Base-by-base conservation (phyloP, 2,113 vertebrate genomes). In the Hassar affinis region DNA sequence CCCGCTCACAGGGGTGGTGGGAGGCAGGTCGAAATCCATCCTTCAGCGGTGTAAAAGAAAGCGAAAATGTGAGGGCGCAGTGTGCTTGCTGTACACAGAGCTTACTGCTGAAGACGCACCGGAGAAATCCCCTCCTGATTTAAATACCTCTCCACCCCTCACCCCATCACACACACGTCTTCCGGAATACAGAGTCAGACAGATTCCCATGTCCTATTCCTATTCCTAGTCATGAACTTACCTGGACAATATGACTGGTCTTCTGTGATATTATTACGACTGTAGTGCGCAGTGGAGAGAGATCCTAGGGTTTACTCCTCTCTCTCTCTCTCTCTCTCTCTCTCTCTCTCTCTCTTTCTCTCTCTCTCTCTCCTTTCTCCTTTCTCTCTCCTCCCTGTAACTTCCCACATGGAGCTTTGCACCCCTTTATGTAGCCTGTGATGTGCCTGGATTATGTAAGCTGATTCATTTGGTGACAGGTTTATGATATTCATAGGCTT, bases 1-100 rank as follows among this genome's bases (percentile, higher is more conserved):
- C 20, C 89, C 91, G 35, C 81, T 88, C 80, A 78, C 56, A 9
- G 91, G 86, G 10, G 90, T 49, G 38, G 84, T 87, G 69, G 89
- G 81, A 42, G 91, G 91, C 78, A 92, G 80, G 35, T 93, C 87
- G 79, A 93, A 93, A 84, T 94, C 93, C 93, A 94, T 94, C 83
- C 72, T 45, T 61, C 25, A 42, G 51, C 30, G 81, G 6, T 9
- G 90, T 89, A 57, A 85, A 62, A 25, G 2, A 82, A 59, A n/a
- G 20, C 62, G 38, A 47, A 59, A 14, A 47, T 0, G 1, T 30
- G n/a, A 30, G 2, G 17, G 2, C 6, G 17, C 20, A 10, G 12
- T 6, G 30, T 35, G 8, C 11, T 33, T 22, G 14, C 20, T 45
- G 54, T 30, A 20, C 80, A 27, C 47, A 52, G 80, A 81, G 66